Conservation (phyloP, 2,888 invertebrate species). For the Clusia tigrina region DNA sequence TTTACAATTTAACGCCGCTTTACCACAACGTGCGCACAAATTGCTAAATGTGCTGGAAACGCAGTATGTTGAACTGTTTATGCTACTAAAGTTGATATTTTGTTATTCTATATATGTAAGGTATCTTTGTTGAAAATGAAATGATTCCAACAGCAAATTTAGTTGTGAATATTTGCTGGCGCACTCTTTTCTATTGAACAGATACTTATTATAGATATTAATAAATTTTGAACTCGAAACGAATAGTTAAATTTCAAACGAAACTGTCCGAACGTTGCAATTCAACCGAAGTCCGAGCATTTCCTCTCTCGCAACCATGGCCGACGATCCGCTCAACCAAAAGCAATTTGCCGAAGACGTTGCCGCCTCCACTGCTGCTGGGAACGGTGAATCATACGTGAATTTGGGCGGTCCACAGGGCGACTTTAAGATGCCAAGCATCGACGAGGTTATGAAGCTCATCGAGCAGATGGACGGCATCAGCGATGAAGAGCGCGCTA, state of each 20-base stretch:
- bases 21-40: background rate
- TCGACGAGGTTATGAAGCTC: constrained; percentile 69
- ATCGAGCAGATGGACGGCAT: constrained; percentile 69
- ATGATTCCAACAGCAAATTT: no score
- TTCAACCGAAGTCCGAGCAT: background rate
- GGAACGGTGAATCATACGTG: constrained; percentile 44
- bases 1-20: background rate
- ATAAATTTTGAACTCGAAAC: background rate
- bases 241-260: background rate
- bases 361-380: constrained; percentile 50
- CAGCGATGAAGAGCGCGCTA: constrained; percentile 71
- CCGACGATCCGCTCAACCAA: constrained; percentile 57
- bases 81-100: background rate
- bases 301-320: constrained; percentile 41
- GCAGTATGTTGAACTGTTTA: background rate
- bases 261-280: background rate
- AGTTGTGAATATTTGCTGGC: no score
- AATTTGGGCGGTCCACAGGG: constrained; percentile 42
- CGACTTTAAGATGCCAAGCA: constrained; percentile 66
- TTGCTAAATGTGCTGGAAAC: background rate
- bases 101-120: background rate
- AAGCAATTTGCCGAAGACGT: constrained; percentile 55
- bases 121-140: no score
- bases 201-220: background rate
- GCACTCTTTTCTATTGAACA: background rate